Base-by-base conservation (phyloP, 2,113 vertebrate species). In the Phalacrocorax pelagicus region DNA sequence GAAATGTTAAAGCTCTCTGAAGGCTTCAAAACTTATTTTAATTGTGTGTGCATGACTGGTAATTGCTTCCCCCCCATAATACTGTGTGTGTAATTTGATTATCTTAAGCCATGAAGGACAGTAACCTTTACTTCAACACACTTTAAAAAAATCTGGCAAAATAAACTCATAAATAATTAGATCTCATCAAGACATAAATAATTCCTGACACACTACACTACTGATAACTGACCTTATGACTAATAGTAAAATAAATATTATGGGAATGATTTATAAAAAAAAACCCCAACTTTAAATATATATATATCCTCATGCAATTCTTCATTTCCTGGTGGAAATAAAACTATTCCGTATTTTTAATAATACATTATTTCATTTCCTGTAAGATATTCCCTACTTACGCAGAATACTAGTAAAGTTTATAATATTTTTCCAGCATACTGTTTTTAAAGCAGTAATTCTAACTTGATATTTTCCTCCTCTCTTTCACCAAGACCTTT, bases 61-160 rank as follows among this genome's bases (percentile, higher is more conserved):
- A 93, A 97, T 94, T 95, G 44, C 59, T 94, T 84, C 36, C 58
- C 73, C 27, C 20, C 66, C 55, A 6, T 16, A 87, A 94, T 61
- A 71, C 19, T 27, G 22, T 61, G 32, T 34, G 15, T 77, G 54
- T 94, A 95, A 96, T 91, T 94, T 92, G 70, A 96, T 97, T 91
- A 96, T 92, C 51, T 83, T 81, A 88, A 84, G 81, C 90, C 61
- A 87, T 96, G 90, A 97, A 97, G 94, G 86, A 87, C 73, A 90
- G 36, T 81, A 96, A 92, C 65, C 44, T 95, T 96, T 91, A 66
- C 40, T 91, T 86, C 54, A 94, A 93, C 20, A 73, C 6, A 34
- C 15, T 84, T 70, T 1, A 22, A 38, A 86, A 58, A 94, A 90
- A 75, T n/a, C 24, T 65, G 51, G 38, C 32, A 88, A 96, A 96